phyloP scores from a whole-genome alignment of 2,888 invertebrate genomes.

The Hypomecis punctinalis region DNA sequence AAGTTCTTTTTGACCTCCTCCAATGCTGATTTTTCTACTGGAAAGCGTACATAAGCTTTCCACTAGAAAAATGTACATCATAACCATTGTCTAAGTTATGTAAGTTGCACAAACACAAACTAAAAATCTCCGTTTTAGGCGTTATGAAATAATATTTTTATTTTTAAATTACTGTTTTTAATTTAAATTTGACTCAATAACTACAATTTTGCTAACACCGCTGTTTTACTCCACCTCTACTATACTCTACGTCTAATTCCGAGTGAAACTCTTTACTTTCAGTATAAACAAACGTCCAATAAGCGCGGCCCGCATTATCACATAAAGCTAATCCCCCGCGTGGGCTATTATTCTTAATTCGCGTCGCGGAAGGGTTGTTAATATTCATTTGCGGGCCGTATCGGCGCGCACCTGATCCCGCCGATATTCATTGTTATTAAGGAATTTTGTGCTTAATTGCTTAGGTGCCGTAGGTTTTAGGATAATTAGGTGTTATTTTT shows the following conservation, averaged over 20 bases:
- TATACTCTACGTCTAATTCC: background rate
- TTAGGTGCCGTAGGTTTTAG: background rate
- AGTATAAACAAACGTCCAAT: conserved; percentile 21
- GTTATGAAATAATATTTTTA: too few relatives aligned
- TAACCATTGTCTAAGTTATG: too few relatives aligned
- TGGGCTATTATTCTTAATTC: conserved; percentile 81
- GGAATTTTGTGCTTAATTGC: conserved; percentile 9
- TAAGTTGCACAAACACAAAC: too few relatives aligned
- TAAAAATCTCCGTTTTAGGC: too few relatives aligned
- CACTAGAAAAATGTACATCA: too few relatives aligned
- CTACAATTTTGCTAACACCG: too few relatives aligned
- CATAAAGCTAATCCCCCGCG: conserved; percentile 67
- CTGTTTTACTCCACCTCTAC: background rate
- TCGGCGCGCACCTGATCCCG: conserved; percentile 56
- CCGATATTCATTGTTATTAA: conserved; percentile 37
- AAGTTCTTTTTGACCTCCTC: too few relatives aligned
- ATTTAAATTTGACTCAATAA: too few relatives aligned
- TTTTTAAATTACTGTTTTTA: too few relatives aligned
- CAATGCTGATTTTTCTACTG: too few relatives aligned
- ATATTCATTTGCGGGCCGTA: conserved; percentile 67
- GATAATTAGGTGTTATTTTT: background rate
- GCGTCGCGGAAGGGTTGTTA: conserved; percentile 75
- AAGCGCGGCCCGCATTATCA: conserved; percentile 31
- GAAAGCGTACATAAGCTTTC: too few relatives aligned
- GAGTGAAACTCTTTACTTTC: conserved; percentile 12